These are phyloP conservation scores for Chrysolina haemoptera DNA, from an alignment of 2,888 invertebrate species.

Conservation along the genomic window DNA sequence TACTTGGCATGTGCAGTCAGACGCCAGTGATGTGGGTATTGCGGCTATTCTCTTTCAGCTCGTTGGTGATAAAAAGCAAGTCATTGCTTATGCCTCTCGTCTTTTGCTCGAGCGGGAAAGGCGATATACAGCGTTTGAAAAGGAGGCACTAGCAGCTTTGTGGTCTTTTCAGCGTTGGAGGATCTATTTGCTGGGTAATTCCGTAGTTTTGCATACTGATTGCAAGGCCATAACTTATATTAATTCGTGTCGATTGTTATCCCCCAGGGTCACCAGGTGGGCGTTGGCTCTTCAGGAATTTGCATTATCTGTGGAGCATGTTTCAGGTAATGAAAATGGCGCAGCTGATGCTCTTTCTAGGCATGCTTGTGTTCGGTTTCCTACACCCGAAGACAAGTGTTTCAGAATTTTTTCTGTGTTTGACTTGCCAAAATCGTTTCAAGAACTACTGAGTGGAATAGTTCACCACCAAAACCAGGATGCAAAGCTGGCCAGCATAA, in stretches of 20 bases:
- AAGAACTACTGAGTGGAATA: not conserved
- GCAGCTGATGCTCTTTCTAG: constrained; percentile 24
- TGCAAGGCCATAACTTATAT: not conserved
- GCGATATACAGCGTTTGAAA: not conserved
- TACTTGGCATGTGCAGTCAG: constrained; percentile 28
- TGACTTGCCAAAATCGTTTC: no score
- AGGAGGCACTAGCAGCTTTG: not conserved
- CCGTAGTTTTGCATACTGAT: not conserved
- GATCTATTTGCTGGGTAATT: no score
- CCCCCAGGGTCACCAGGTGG: constrained; percentile 12
- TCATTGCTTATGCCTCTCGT: no score
- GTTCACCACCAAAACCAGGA: not conserved
- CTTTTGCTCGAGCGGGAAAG: no score
- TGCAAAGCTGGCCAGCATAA: not conserved
- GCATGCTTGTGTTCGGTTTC: constrained; percentile 24
- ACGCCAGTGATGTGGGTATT: no score
- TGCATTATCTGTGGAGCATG: no score
- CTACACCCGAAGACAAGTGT: constrained; percentile 23
- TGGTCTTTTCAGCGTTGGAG: not conserved
- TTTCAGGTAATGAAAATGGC: not conserved
- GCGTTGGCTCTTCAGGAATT: not conserved
- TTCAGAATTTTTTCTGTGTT: not conserved
- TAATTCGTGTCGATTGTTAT: not conserved
- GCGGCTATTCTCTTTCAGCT: constrained; percentile 15
- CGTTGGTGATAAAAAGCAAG: not conserved